Evolutionary conservation across 2,888 invertebrate genomes (phyloP).

Genomic region (Tipula unca): DNA sequence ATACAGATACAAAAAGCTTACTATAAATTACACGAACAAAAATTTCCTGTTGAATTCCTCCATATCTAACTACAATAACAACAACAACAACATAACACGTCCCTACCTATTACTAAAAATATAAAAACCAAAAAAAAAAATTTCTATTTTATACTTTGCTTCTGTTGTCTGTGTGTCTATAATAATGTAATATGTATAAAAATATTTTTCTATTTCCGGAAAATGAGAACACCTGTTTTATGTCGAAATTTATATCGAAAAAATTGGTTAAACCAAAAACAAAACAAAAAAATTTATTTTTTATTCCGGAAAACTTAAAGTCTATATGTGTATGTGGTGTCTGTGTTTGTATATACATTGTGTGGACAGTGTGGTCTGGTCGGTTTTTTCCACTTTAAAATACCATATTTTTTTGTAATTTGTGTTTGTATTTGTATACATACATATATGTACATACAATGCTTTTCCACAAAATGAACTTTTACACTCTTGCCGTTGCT

Average conservation of each 20-base stretch:
- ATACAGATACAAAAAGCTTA: background rate
- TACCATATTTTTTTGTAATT: background rate
- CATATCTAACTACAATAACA: background rate
- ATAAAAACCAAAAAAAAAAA: background rate
- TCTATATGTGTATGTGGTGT: background rate
- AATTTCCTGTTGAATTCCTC: background rate
- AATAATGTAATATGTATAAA: background rate
- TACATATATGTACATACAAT: too few species aligned
- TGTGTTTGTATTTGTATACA: too few species aligned
- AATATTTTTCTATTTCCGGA: background rate
- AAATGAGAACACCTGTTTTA: background rate
- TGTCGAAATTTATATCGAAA: background rate
- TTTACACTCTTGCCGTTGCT: background rate
- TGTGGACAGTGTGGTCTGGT: background rate
- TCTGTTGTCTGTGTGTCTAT: background rate
- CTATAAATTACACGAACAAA: background rate
- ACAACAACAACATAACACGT: background rate
- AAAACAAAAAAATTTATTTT: background rate
- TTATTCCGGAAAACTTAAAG: background rate
- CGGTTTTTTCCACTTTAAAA: background rate
- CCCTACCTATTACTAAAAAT: background rate
- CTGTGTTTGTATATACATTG: background rate
- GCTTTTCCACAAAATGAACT: background rate
- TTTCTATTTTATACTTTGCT: background rate
- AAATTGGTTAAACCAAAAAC: background rate